Conservation (phyloP, 1,140 invertebrate species). For the Trachymyrmex septentrionalis region DNA sequence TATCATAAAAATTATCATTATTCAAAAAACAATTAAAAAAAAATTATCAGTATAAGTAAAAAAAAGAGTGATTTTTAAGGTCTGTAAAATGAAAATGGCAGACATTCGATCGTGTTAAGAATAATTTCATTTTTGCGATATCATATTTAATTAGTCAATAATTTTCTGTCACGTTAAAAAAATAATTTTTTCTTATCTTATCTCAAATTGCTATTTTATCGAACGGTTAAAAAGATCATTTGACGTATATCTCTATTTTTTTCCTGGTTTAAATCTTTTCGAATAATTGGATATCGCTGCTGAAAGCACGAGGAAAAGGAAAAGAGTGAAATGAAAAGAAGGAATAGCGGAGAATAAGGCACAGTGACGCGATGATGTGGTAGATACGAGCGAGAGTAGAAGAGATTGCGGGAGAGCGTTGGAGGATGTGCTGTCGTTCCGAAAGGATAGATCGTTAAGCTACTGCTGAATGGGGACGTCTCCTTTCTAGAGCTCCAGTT, state of each 20-base stretch:
- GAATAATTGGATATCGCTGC: constrained; percentile 8
- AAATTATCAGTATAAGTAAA: too few species aligned
- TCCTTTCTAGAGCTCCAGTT: constrained; percentile 76
- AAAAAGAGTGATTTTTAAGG: too few species aligned
- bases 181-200: too few species aligned
- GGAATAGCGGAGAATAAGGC: constrained; percentile 58
- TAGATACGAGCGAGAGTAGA: constrained; percentile 31
- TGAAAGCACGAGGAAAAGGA: background rate
- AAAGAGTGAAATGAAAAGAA: constrained; percentile 40
- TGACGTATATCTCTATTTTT: constrained; percentile 49
- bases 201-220: background rate
- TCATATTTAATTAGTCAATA: too few species aligned
- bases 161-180: too few species aligned
- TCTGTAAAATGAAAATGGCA: too few species aligned
- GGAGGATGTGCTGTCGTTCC: constrained; percentile 75
- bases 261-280: constrained; percentile 20
- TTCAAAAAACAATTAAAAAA: too few species aligned
- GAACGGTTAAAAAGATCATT: background rate
- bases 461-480: constrained; percentile 78
- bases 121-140: too few species aligned
- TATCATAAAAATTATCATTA: too few species aligned
- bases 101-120: too few species aligned
- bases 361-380: constrained; percentile 19
- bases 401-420: constrained; percentile 34
- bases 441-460: constrained; percentile 83